Conservation (phyloP, 1,140 invertebrate genomes). For the Caenorhabditis briggsae region DNA sequence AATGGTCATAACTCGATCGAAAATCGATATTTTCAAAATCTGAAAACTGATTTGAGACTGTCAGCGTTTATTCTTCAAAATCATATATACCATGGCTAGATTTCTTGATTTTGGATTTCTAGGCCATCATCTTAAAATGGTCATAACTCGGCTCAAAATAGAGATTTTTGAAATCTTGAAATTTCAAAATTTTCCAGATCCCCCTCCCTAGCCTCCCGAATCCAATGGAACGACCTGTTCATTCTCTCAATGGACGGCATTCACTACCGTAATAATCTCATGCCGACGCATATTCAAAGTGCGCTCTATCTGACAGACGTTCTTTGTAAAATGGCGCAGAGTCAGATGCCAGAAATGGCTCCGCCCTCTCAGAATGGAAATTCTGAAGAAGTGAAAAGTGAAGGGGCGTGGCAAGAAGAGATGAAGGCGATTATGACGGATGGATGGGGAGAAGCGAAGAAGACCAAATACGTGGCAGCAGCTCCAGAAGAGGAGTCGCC, state of each 20-base stretch:
- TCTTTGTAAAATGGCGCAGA: background rate
- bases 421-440: background rate
- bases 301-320: background rate
- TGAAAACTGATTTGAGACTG: too few species aligned
- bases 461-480: background rate
- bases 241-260: conserved; percentile 5
- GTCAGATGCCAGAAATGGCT: background rate
- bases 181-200: too few species aligned
- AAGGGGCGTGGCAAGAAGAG: background rate
- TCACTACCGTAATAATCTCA: background rate
- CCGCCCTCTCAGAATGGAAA: background rate
- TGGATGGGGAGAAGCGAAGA: background rate
- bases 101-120: too few species aligned
- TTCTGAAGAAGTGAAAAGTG: background rate
- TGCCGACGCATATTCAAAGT: background rate
- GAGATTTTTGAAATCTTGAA: too few species aligned
- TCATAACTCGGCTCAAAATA: too few species aligned
- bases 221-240: background rate
- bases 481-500: background rate
- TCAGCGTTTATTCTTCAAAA: too few species aligned
- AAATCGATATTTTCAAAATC: too few species aligned
- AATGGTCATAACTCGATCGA: too few species aligned
- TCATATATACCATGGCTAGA: too few species aligned
- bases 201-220: too few species aligned
- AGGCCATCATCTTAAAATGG: too few species aligned